Evolutionary conservation across 2,797 vertebrate species (phyloP).

Genomic region (Sylvilagus floridanus): DNA sequence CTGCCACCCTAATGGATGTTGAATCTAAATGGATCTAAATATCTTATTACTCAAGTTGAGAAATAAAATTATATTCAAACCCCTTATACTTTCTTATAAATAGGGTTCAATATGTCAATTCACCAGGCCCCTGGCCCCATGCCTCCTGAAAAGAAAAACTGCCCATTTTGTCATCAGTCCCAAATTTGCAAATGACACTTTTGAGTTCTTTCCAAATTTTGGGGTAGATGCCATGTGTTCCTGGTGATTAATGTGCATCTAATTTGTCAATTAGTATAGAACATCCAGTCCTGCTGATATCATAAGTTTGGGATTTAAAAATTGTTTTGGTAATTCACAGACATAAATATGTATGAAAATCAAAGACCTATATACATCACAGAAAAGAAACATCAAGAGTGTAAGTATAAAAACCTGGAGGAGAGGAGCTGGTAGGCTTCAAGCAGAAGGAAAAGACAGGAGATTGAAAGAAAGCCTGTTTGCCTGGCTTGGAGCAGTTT

Average conservation of each 20-base stretch:
- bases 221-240: slow-evolving; percentile 73
- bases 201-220: slow-evolving; percentile 76
- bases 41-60: not conserved
- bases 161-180: slow-evolving; percentile 65
- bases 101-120: slow-evolving; percentile 55
- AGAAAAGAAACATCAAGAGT: slow-evolving; percentile 51
- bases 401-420: not conserved
- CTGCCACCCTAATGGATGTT: not conserved
- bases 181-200: slow-evolving; percentile 76
- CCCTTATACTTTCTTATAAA: slow-evolving; percentile 31
- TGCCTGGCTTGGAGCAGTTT: no score
- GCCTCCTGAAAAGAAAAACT: slow-evolving; percentile 43
- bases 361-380: slow-evolving; percentile 21
- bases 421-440: no score
- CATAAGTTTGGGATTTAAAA: slow-evolving; percentile 58
- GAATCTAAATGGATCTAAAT: not conserved
- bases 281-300: slow-evolving; percentile 74
- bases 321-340: slow-evolving; percentile 59
- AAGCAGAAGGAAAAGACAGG: no score
- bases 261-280: slow-evolving; percentile 79
- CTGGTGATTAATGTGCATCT: slow-evolving; percentile 75
- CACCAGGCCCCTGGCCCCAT: slow-evolving; percentile 37
- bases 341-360: slow-evolving; percentile 71
- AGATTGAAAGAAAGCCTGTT: no score
- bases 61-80: slow-evolving; percentile 33